phyloP scores from a whole-genome alignment of 2,888 invertebrate genomes.

The Daptonema setosum region DNA sequence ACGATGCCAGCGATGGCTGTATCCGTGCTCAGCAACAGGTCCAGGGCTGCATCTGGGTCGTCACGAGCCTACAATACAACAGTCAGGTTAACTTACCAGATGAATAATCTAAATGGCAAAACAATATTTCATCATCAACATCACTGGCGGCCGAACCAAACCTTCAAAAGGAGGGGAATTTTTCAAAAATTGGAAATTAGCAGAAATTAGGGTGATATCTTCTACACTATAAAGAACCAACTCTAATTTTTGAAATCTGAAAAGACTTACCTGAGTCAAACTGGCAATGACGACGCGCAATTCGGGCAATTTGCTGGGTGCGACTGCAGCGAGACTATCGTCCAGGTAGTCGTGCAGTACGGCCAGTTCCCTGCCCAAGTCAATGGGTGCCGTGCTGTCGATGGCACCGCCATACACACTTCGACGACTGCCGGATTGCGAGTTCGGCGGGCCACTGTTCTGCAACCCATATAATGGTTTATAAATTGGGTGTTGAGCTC shows the following conservation, averaged over 20 bases:
- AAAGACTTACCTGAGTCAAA: too few species aligned
- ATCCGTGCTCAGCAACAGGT: background rate
- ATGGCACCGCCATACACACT: too few species aligned
- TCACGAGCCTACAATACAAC: too few species aligned
- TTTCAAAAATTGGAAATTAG: too few species aligned
- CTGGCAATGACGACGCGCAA: background rate
- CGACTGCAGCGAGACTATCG: background rate
- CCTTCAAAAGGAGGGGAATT: too few species aligned
- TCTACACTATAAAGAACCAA: too few species aligned
- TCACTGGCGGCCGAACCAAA: too few species aligned
- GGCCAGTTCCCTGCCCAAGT: conserved; percentile 22
- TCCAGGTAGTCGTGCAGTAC: conserved; percentile 19
- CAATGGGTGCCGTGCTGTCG: conserved; percentile 11
- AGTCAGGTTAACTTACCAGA: too few species aligned
- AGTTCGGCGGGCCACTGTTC: background rate
- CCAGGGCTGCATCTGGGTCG: background rate
- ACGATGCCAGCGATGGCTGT: background rate
- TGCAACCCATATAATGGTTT: background rate
- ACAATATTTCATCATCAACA: too few species aligned
- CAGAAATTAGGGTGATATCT: too few species aligned
- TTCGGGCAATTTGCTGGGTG: background rate
- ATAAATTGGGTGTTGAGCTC: background rate
- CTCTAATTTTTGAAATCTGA: too few species aligned
- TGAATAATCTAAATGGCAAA: too few species aligned
- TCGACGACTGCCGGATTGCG: conserved; percentile 5